A percentile compares a stretch with the other conserved stretches of the same genome.
These are phyloP conservation scores for Camelus bactrianus DNA, from an alignment of 2,113 vertebrate species.

Conservation along the genomic window DNA sequence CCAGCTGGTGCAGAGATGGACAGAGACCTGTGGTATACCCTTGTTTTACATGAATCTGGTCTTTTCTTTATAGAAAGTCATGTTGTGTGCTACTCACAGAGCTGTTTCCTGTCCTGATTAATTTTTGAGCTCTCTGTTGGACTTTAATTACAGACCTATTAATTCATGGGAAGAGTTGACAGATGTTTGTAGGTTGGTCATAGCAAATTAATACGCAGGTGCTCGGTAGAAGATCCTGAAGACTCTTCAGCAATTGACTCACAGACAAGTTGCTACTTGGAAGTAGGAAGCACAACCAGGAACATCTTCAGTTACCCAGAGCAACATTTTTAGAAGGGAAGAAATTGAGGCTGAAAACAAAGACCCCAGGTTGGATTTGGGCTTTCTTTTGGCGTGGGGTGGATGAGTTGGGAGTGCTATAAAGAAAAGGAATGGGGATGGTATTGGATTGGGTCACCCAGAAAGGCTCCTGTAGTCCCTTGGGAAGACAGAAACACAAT, in stretches of 20 bases:
- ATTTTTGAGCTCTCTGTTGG: conserved; percentile 84
- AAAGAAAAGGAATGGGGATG: not conserved
- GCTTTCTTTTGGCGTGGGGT: not conserved
- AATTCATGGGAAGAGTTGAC: conserved; percentile 81
- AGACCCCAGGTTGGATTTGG: not conserved
- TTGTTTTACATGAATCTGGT: conserved; percentile 43
- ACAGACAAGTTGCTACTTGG: conserved; percentile 7
- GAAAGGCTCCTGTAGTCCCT: not conserved
- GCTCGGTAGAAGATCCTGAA: conserved; percentile 73
- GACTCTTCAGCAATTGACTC: conserved; percentile 69
- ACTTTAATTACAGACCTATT: conserved; percentile 88
- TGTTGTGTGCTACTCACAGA: conserved; percentile 36
- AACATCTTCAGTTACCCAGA: not conserved
- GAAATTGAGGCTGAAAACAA: not conserved
- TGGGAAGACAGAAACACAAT: not conserved
- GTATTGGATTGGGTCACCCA: not conserved
- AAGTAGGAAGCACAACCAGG: not conserved
- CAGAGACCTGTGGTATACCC: not conserved
- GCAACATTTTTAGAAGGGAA: not conserved
- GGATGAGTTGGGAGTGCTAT: not conserved
- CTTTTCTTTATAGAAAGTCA: conserved; percentile 45
- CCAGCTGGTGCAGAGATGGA: not conserved
- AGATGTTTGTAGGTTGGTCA: conserved; percentile 84
- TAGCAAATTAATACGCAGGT: conserved; percentile 84
- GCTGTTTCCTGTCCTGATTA: conserved; percentile 82